Evolutionary conservation across 2,888 invertebrate genomes (phyloP).

Genomic region (Dasysyrphus tricinctus): DNA sequence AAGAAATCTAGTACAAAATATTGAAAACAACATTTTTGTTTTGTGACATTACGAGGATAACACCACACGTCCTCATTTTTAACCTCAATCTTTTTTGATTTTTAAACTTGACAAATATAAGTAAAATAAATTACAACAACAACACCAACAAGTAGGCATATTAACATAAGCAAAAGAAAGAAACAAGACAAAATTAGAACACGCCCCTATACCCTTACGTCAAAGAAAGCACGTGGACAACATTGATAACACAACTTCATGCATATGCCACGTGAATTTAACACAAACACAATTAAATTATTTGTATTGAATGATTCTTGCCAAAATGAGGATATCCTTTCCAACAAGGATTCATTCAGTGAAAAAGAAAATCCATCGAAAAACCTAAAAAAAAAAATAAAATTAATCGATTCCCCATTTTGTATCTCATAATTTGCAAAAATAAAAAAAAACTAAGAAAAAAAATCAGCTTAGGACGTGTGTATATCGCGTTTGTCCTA

Average conservation of each 20-base stretch:
- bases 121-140: background rate
- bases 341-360: conserved; percentile 48
- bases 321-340: conserved; percentile 53
- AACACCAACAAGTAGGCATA: conserved; percentile 22
- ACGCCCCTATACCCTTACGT: conserved; percentile 82
- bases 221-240: conserved; percentile 82
- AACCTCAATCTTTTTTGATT: conserved; percentile 53
- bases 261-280: conserved; percentile 70
- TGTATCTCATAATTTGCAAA: conserved; percentile 64
- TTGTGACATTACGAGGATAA: conserved; percentile 54
- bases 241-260: conserved; percentile 75
- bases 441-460: conserved; percentile 27
- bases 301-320: conserved; percentile 1
- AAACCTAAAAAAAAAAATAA: background rate
- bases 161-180: conserved; percentile 4
- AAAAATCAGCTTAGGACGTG: conserved; percentile 49
- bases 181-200: conserved; percentile 76
- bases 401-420: conserved; percentile 68
- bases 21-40: conserved; percentile 1
- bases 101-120: conserved; percentile 21
- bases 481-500: conserved; percentile 71
- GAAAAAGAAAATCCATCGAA: background rate
- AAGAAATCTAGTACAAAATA: conserved; percentile 49
- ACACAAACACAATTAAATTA: conserved; percentile 31
- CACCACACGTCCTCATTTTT: conserved; percentile 29